Evolutionary conservation across 2,113 vertebrate species (phyloP), one percentile per base, ranked within the genome.

Genomic region (Azemiops feae): DNA sequence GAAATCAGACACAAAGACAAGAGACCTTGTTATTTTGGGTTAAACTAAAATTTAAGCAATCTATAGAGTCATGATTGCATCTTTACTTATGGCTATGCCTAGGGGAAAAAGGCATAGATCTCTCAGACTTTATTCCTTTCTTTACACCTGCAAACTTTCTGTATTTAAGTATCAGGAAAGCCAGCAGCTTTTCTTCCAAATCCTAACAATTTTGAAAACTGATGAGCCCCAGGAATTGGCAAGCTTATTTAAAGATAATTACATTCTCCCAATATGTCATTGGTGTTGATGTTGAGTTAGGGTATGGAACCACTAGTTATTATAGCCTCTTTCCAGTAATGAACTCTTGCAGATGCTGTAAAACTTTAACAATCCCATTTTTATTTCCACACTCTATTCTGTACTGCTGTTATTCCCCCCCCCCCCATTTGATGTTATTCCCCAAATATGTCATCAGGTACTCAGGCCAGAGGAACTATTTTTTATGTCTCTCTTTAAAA

Each of bases 361-460:
- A 94, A 81, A 85, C 22, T 89, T 87, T 43, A 90, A 95, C 95
- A 20, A n/a, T 69, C 74, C 89, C 87, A 58, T 55, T 60, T 93
- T 87, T 74, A 93, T 34, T 60, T 0, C 0, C 0, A 0, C 0
- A 1, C n/a, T 43, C 30, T 45, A 23, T 91, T 16, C 3, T 5
- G 39, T 1, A 0, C 30, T 58, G 85, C 30, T 20, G 50, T 54
- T 85, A 64, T 91, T 92, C 60, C 93, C 91, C 58, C 74, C 20
- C 14, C 18, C 69, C 16, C 69, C 69, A 45, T 81, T 91, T 87
- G 81, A 85, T 69, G 55, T 39, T 88, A 85, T 86, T 91, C 43
- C 58, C 47, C 93, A 89, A 93, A 94, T 10, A 39, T 90, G 94
- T 93, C 87, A 87, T 1, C 64, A 93, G 50, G 90, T 60, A 92